Base-by-base conservation (phyloP, 2,888 invertebrate genomes). In the Synergus laeviventris region DNA sequence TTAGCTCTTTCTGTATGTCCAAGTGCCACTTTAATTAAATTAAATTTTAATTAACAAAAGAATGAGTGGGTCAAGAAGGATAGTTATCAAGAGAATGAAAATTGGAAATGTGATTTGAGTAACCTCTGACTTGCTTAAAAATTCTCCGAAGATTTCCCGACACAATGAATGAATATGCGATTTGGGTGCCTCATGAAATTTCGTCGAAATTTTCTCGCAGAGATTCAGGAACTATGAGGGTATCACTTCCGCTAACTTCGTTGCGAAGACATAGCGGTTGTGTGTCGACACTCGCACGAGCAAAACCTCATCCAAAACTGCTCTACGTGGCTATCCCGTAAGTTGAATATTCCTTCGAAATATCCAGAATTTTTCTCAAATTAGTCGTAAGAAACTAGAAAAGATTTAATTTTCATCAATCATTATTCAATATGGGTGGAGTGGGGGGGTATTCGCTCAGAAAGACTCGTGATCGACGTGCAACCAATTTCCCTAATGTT, bases 181-280 rank as follows among this genome's bases (percentile, higher is more conserved):
- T 87, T 79, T 78, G 88, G 73, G 83, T 88, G 79, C 82, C 89
- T 21, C 78, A 83, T 49, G 85, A 83, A 61, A 80, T 86, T 74
- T 82, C 86, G 31, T 81, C 89, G 56, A 87, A 87, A 78, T 81
- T 89, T 61, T 87, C 89, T 18, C 84, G 88, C 59, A 84, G 89
- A 79, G 89, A 89, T 79, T 89, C 89, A 12, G 89, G 89, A 12
- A 88, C 88, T 70, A 89, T 89, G 89, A 86, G 85, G 74, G 87
- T 89, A 64, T 81, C 88, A 16, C 81, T 89, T 76, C 89, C 89
- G 74, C 56, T 88, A 78, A 86, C 87, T 61, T 88, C 89, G 42
- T 85, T 89, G 76, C 84, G 89, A 74, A 86, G 89, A 56, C 89
- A 89, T 84, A 89, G 89, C 73, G 89, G 89, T 21, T 89, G 89